Evolutionary conservation across 2,888 invertebrate species (phyloP), one percentile per base, ranked within the genome.

Genomic region (Romanomermis culicivorax): DNA sequence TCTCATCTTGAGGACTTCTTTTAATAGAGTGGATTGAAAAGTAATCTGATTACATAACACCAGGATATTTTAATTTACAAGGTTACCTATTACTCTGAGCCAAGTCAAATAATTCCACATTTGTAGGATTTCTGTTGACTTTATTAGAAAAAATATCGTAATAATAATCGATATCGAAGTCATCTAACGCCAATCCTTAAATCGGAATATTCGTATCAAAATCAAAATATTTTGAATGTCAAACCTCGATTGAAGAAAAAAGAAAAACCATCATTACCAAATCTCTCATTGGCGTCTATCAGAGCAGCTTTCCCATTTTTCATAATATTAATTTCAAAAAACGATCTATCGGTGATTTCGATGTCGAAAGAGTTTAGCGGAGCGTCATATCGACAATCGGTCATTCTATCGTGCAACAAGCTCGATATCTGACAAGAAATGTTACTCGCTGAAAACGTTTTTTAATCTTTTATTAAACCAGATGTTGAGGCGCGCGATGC

Each of bases 21-120:
- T n/a, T n/a, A n/a, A n/a, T n/a, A n/a, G n/a, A n/a, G n/a, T n/a
- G n/a, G n/a, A n/a, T n/a, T n/a, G n/a, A n/a, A n/a, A n/a, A n/a
- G n/a, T n/a, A n/a, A 29, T 56, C 42, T 36, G 17, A 7, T 17
- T 17, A 36, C 17, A 11, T 36, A 36, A 36, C 36, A 11, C 17
- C 17, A 17, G 17, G 36, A 11, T 36, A 36, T 36, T 36, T 36
- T 11, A 11, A 11, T 36, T 36, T n/a, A n/a, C n/a, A n/a, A 7
- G 17, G 17, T 36, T 61, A 72, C 71, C 71, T 89, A 70, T 93
- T 93, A 29, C 88, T 88, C 71, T 97, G 95, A 2, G 95, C 95
- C 62, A 95, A 78, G 74, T 95, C 95, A 73, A 95, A 93, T 64
- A 91, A 81, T 70, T 97, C 95, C 0, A 95, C 91, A 67, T 85